phyloP scores from a whole-genome alignment of 2,888 invertebrate species.

The Agapostemon virescens region DNA sequence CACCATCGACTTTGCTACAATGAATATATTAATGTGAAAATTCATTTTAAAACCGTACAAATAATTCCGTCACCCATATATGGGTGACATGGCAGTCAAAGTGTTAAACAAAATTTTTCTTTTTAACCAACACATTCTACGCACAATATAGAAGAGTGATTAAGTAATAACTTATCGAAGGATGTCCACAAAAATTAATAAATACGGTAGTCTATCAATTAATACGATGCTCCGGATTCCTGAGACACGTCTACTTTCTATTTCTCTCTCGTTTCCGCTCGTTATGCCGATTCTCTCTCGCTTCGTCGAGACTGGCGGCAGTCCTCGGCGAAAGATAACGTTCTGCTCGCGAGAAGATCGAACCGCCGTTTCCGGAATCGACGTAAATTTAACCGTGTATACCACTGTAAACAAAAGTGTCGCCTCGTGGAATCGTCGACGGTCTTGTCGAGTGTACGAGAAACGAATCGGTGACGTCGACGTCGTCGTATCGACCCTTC shows the following conservation, averaged over 20 bases:
- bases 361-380: background rate
- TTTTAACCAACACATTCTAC: no score
- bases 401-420: constrained; percentile 41
- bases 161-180: no score
- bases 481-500: constrained; percentile 75
- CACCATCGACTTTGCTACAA: no score
- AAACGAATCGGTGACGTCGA: constrained; percentile 63
- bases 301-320: background rate
- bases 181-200: no score
- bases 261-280: background rate
- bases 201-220: no score
- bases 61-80: no score
- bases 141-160: no score
- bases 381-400: background rate
- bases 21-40: no score
- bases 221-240: no score
- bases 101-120: no score
- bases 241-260: background rate
- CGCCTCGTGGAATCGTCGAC: constrained; percentile 2
- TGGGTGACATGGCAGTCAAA: no score
- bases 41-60: no score
- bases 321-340: background rate
- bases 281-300: background rate
- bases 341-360: constrained; percentile 1
- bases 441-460: constrained; percentile 35